phyloP scores from a whole-genome alignment of 2,888 invertebrate genomes.

The Lasioglossum oenotherae region DNA sequence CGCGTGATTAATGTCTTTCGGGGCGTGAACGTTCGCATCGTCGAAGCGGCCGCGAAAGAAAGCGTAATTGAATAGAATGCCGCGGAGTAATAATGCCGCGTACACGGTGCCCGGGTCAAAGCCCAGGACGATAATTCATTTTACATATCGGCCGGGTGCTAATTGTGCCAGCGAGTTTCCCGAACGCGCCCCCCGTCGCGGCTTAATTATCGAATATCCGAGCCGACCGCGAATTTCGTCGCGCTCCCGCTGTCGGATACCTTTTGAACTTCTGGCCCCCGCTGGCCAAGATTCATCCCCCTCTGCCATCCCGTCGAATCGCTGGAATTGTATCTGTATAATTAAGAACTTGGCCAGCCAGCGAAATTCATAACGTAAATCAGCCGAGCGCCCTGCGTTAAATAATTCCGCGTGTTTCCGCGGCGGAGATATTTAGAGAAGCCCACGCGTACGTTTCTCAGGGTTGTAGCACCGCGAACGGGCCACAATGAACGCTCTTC shows the following conservation, averaged over 20 bases:
- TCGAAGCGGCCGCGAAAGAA: constrained; percentile 14
- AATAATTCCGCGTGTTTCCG: background rate
- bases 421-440: background rate
- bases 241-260: constrained; percentile 16
- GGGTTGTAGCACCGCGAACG: background rate
- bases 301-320: background rate
- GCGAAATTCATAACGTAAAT: constrained; percentile 5
- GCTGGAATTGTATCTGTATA: constrained; percentile 13
- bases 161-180: constrained; percentile 73
- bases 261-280: constrained; percentile 5
- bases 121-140: constrained; percentile 75
- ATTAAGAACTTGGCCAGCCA: background rate
- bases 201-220: constrained; percentile 71
- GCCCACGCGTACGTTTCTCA: background rate
- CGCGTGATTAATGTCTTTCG: background rate
- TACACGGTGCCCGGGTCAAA: constrained; percentile 51
- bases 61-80: constrained; percentile 61
- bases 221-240: constrained; percentile 43
- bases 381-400: background rate
- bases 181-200: constrained; percentile 57
- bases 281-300: background rate
- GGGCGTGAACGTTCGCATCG: background rate
- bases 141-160: constrained; percentile 72
- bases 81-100: constrained; percentile 60
- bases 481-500: background rate